A percentile compares a stretch with the other conserved stretches of the same genome.
Conservation (phyloP, 2,113 vertebrate genomes). For the Chaetops frenatus region DNA sequence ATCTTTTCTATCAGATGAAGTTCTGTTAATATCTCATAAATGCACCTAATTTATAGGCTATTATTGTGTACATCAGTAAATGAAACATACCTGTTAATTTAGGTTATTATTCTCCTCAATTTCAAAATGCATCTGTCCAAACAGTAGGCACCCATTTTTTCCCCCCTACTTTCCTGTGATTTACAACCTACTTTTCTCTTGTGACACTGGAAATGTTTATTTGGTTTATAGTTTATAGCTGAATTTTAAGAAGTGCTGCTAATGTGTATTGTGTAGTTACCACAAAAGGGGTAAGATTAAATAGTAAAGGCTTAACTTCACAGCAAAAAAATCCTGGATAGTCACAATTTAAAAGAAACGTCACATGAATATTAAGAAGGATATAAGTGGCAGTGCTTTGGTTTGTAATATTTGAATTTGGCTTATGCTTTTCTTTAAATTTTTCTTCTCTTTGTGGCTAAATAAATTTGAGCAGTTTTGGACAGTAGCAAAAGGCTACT, state of each 20-base stretch:
- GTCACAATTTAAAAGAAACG: neutral
- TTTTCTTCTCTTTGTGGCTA: neutral
- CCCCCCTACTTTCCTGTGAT: neutral
- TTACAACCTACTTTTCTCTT: neutral
- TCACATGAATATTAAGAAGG: neutral
- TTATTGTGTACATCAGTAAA: neutral
- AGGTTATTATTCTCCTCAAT: neutral
- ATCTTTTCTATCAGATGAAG: neutral
- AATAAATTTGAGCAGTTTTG: neutral
- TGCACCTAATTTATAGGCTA: neutral
- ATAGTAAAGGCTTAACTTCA: neutral
- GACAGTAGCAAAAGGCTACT: neutral
- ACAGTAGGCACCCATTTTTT: neutral
- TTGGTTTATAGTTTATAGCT: neutral
- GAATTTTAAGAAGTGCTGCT: neutral
- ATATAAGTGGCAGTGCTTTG: neutral
- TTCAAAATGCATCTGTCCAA: neutral
- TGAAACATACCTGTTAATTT: neutral
- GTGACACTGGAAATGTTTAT: neutral
- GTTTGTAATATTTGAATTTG: neutral
- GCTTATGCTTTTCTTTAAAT: neutral
- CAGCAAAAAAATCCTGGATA: neutral
- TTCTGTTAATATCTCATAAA: neutral
- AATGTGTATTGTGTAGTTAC: fast-evolving
- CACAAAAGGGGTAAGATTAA: neutral